A percentile compares a stretch with the other conserved stretches of the same genome.
These are phyloP conservation scores for Caenorhabditis inopinata DNA, from an alignment of 1,140 invertebrate species.

Conservation along the genomic window DNA sequence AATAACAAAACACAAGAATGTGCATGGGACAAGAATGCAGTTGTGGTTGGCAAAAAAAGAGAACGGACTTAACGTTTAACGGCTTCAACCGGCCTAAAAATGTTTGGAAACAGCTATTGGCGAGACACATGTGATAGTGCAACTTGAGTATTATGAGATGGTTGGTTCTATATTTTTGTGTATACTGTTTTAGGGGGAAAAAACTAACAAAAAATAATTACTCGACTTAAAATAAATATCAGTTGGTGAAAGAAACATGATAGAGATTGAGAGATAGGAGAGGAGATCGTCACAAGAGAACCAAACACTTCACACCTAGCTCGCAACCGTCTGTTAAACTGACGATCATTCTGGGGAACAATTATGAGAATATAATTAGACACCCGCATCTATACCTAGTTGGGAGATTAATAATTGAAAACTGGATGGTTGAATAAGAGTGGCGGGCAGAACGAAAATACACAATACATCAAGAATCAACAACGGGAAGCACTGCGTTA, in stretches of 20 bases:
- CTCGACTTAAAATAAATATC: neutral
- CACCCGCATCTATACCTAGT: neutral
- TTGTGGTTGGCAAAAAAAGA: neutral
- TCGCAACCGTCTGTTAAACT: neutral
- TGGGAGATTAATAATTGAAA: neutral
- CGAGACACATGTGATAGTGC: conserved; percentile 19
- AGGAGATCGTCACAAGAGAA: neutral
- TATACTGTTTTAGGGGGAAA: neutral
- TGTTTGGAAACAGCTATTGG: neutral
- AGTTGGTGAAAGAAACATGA: neutral
- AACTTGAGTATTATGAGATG: conserved; percentile 30
- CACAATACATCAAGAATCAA: conserved; percentile 14
- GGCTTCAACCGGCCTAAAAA: neutral
- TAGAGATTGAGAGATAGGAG: conserved; percentile 4
- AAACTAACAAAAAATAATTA: neutral
- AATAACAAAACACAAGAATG: neutral
- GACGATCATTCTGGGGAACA: conserved; percentile 6
- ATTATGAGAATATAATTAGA: conserved; percentile 24
- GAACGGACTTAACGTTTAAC: conserved; percentile 5
- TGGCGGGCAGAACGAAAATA: neutral
- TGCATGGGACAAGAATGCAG: conserved; percentile 20
- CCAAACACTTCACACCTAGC: neutral
- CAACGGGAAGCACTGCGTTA: neutral
- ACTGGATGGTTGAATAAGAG: neutral
- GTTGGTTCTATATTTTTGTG: conserved; percentile 26